Conservation (phyloP, 1,140 invertebrate genomes). For the Bradynema listronoti region DNA sequence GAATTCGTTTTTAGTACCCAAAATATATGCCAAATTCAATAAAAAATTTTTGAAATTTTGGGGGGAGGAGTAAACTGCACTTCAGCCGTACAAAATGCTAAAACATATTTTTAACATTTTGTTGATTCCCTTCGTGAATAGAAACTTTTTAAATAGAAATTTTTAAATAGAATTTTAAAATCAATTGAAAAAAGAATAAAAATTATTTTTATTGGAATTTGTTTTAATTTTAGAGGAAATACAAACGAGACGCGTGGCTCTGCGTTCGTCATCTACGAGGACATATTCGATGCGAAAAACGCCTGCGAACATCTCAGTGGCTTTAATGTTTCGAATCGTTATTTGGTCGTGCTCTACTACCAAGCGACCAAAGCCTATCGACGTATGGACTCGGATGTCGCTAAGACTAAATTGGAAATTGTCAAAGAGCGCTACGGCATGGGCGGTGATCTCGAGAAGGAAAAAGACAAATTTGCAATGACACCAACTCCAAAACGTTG, state of each 20-base stretch:
- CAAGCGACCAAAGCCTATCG: slow-evolving; percentile 76
- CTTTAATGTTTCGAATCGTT: slow-evolving; percentile 94
- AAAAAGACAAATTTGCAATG: slow-evolving; percentile 49
- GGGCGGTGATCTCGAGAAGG: slow-evolving; percentile 57
- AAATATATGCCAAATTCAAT: no score
- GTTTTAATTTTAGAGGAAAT: slow-evolving; percentile 83
- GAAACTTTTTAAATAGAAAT: slow-evolving; percentile 5
- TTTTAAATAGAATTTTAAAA: no score
- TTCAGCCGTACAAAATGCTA: no score
- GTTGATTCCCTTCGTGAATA: no score
- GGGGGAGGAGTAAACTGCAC: no score
- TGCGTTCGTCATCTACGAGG: slow-evolving; percentile 98
- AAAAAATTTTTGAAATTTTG: no score
- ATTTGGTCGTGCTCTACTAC: slow-evolving; percentile 94
- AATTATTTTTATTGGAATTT: no score
- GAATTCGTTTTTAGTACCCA: no score
- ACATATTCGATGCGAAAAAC: slow-evolving; percentile 98
- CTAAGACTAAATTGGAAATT: slow-evolving; percentile 90
- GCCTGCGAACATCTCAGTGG: slow-evolving; percentile 97
- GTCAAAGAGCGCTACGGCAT: slow-evolving; percentile 87
- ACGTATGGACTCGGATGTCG: slow-evolving; percentile 89
- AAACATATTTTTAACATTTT: no score
- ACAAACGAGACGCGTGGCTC: slow-evolving; percentile 94
- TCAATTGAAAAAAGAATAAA: no score
- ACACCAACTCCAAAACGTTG: slow-evolving; percentile 20